A percentile compares a stretch with the other conserved stretches of the same genome.
These are phyloP conservation scores for Nebria salina DNA, from an alignment of 2,888 invertebrate genomes.

Conservation along the genomic window DNA sequence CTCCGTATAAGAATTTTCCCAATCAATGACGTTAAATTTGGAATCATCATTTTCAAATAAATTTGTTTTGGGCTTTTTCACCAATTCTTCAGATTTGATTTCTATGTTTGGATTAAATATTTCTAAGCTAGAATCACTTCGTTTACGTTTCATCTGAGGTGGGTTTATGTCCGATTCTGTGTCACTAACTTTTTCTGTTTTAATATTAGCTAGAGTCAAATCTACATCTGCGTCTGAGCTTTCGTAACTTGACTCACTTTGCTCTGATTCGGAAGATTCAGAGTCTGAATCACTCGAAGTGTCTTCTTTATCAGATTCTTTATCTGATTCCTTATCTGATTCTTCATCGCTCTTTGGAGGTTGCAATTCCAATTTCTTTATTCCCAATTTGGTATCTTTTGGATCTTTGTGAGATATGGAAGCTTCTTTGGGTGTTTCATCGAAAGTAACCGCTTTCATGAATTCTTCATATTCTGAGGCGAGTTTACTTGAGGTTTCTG, in stretches of 20 bases:
- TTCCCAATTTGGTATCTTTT: neutral
- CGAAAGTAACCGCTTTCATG: slow-evolving; percentile 66
- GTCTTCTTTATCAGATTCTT: slow-evolving; percentile 43
- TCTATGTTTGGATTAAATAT: slow-evolving; percentile 21
- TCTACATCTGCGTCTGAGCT: slow-evolving; percentile 16
- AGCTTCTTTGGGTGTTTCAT: slow-evolving; percentile 50
- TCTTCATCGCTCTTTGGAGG: slow-evolving; percentile 32
- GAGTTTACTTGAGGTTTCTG: slow-evolving; percentile 54
- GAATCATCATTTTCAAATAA: slow-evolving; percentile 17
- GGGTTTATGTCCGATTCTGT: slow-evolving; percentile 32
- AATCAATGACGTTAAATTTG: slow-evolving; percentile 34
- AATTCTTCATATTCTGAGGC: slow-evolving; percentile 69
- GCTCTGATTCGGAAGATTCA: slow-evolving; percentile 26
- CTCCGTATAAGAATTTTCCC: slow-evolving; percentile 27
- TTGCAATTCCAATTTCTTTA: neutral
- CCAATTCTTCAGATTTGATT: slow-evolving; percentile 36
- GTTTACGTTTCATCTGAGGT: slow-evolving; percentile 32
- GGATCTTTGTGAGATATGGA: slow-evolving; percentile 48
- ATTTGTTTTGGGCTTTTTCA: slow-evolving; percentile 26
- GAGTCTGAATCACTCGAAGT: slow-evolving; percentile 14
- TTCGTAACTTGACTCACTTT: slow-evolving; percentile 26
- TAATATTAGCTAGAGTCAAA: slow-evolving; percentile 39
- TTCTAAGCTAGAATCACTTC: slow-evolving; percentile 23
- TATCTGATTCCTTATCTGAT: slow-evolving; percentile 21
- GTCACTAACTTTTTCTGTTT: slow-evolving; percentile 46